A percentile compares a stretch with the other conserved stretches of the same genome.
Conservation (phyloP, 2,888 invertebrate genomes). For the Eurois occulta region DNA sequence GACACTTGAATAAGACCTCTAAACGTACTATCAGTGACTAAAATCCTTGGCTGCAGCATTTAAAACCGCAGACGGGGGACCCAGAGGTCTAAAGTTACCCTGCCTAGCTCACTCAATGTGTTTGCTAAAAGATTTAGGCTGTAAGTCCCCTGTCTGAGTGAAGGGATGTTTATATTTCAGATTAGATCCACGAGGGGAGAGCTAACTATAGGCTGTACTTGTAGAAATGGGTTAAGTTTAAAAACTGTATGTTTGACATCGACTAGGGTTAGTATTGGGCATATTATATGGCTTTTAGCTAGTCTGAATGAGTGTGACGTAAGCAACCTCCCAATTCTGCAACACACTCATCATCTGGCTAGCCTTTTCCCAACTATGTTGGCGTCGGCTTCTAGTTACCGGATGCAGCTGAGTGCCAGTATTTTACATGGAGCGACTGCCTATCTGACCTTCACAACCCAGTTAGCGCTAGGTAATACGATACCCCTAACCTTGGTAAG, state of each 20-base stretch:
- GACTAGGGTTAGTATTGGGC: neutral
- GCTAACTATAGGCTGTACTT: constrained; percentile 6
- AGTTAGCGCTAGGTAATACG: too few species aligned
- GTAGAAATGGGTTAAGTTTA: constrained; percentile 28
- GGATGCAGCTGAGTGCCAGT: too few species aligned
- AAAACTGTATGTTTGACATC: constrained; percentile 6
- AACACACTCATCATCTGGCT: too few species aligned
- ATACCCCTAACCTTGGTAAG: too few species aligned
- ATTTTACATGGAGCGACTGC: too few species aligned
- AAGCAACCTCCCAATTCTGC: too few species aligned
- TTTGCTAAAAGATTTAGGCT: constrained; percentile 57
- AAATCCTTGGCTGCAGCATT: constrained; percentile 21
- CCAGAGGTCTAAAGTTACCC: constrained; percentile 43
- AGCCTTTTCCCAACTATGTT: too few species aligned
- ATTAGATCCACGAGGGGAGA: constrained; percentile 38
- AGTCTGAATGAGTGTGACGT: too few species aligned
- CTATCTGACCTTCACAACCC: too few species aligned
- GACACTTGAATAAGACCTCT: constrained; percentile 5
- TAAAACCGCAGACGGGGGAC: constrained; percentile 49
- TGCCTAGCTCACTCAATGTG: constrained; percentile 38
- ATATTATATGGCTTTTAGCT: too few species aligned
- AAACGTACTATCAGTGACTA: constrained; percentile 17
- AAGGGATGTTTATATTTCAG: constrained; percentile 49
- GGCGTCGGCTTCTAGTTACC: too few species aligned
- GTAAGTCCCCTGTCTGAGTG: constrained; percentile 31